A percentile compares a stretch with the other conserved stretches of the same genome.
Conservation (phyloP, 2,113 vertebrate genomes). For the Hippocampus mohnikei region DNA sequence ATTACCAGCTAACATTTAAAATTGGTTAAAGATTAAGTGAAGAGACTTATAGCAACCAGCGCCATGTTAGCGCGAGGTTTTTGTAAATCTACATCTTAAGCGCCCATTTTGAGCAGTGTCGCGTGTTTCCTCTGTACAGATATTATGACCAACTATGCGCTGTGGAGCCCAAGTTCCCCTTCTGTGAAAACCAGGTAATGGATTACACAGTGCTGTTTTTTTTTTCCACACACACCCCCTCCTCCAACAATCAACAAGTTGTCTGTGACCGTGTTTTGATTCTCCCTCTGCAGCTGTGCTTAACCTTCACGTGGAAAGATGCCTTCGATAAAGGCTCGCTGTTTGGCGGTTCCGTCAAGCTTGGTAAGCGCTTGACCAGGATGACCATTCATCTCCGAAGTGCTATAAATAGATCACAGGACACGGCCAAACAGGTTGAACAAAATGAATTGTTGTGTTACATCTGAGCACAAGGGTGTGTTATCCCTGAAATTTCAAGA, state of each 20-base stretch:
- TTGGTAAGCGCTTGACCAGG: constrained; percentile 75
- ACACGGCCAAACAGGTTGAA: neutral
- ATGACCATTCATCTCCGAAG: neutral
- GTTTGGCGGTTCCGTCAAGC: constrained; percentile 93
- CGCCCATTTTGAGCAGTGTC: neutral
- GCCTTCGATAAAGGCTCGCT: constrained; percentile 99
- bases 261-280: constrained; percentile 26
- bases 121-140: constrained; percentile 60
- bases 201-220: constrained; percentile 9
- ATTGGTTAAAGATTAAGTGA: too few relatives aligned
- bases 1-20: too few relatives aligned
- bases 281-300: constrained; percentile 78
- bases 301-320: constrained; percentile 99
- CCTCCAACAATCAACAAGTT: neutral
- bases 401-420: neutral
- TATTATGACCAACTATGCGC: constrained; percentile 97
- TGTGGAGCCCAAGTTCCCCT: constrained; percentile 96
- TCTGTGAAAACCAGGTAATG: constrained; percentile 92
- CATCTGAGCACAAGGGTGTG: neutral
- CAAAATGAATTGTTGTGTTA: neutral
- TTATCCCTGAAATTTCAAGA: neutral
- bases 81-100: neutral
- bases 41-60: too few relatives aligned
- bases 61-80: neutral
- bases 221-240: too few relatives aligned